Conservation (phyloP, 2,797 vertebrate species). For the Spinus olivaceus region DNA sequence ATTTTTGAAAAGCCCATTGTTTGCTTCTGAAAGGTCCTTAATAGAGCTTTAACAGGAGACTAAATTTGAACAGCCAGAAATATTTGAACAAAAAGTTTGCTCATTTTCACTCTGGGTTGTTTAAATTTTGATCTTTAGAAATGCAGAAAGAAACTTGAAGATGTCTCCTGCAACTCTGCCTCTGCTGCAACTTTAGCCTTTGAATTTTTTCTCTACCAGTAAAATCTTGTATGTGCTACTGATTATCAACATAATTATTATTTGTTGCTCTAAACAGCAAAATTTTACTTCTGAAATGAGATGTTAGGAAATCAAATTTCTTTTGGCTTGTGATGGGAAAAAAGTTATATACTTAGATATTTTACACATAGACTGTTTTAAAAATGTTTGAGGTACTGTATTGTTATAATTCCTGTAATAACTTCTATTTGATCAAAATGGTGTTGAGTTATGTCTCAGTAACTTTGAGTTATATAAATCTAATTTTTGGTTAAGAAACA, state of each 20-base stretch:
- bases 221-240: neutral
- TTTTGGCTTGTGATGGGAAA: neutral
- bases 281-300: neutral
- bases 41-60: slow-evolving; percentile 1
- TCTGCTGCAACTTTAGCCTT: neutral
- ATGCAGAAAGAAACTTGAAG: neutral
- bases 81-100: neutral
- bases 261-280: neutral
- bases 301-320: neutral
- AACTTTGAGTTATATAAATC: neutral
- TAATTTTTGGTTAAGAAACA: slow-evolving; percentile 8
- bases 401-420: neutral
- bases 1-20: slow-evolving; percentile 51
- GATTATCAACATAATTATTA: neutral
- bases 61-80: slow-evolving; percentile 35
- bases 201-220: neutral
- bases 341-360: neutral
- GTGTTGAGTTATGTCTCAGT: neutral
- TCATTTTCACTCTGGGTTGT: neutral
- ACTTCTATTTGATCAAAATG: neutral
- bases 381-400: neutral
- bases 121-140: neutral
- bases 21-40: slow-evolving; percentile 26
- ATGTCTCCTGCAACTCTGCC: neutral
- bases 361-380: neutral